Conservation (phyloP, 1,140 invertebrate genomes). For the Brachionus rotundiformis region DNA sequence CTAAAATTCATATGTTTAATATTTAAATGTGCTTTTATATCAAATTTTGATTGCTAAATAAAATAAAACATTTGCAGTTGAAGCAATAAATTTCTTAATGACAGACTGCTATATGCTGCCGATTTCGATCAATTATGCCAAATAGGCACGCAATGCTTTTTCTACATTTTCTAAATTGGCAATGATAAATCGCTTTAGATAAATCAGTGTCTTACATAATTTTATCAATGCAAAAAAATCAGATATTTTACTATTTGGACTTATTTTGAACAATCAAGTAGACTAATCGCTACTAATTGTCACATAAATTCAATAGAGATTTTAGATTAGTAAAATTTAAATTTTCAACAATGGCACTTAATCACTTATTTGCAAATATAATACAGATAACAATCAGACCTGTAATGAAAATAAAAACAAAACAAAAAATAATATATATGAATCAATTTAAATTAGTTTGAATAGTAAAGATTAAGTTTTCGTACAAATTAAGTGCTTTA, state of each 20-base stretch:
- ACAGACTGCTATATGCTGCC: background rate
- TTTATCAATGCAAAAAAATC: background rate
- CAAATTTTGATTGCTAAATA: background rate
- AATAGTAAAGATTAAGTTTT: background rate
- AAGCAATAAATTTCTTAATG: background rate
- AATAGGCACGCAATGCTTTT: background rate
- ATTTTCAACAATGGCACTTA: conserved; percentile 26
- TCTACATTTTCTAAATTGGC: background rate
- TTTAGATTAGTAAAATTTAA: conserved; percentile 23
- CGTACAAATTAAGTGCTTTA: conserved; percentile 16
- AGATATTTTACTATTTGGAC: too few species aligned
- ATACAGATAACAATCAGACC: conserved; percentile 34
- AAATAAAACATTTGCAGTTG: background rate
- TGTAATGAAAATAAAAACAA: background rate
- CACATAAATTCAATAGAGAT: conserved; percentile 40
- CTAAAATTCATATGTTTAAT: conserved; percentile 8
- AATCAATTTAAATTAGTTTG: conserved; percentile 4
- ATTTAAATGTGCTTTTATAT: background rate
- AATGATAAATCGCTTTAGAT: background rate
- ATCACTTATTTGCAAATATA: conserved; percentile 9
- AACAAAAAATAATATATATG: background rate
- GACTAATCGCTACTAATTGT: conserved; percentile 1
- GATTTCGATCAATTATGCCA: background rate
- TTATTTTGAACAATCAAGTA: background rate
- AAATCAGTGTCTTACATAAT: conserved; percentile 1